Conservation (phyloP, 2,113 vertebrate species). For the Vimba vimba region DNA sequence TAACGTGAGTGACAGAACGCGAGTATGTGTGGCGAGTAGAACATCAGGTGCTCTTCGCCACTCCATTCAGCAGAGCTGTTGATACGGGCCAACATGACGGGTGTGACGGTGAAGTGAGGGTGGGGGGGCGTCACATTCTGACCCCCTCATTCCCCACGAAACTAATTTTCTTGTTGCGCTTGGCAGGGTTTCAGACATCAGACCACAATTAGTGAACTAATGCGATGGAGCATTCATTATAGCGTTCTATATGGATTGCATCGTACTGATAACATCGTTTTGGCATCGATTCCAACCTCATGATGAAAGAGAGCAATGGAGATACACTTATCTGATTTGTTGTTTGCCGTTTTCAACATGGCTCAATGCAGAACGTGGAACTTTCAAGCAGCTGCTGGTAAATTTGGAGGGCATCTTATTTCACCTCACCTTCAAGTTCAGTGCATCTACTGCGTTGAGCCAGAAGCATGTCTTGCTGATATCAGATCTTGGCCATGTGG, state of each 20-base stretch:
- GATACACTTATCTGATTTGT: slow-evolving; percentile 31
- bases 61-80: slow-evolving; percentile 32
- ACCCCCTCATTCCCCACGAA: slow-evolving; percentile 13
- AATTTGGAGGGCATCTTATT: slow-evolving; percentile 39
- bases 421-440: slow-evolving; percentile 15
- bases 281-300: slow-evolving; percentile 11
- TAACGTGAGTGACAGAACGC: slow-evolving; percentile 49
- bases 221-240: slow-evolving; percentile 19
- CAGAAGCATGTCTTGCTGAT: slow-evolving; percentile 1
- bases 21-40: slow-evolving; percentile 38
- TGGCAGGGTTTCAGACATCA: neutral
- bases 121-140: slow-evolving; percentile 3
- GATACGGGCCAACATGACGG: slow-evolving; percentile 49
- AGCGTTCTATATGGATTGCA: slow-evolving; percentile 2
- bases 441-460: neutral
- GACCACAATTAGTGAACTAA: slow-evolving; percentile 26
- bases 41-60: slow-evolving; percentile 35
- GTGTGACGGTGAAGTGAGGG: slow-evolving; percentile 35
- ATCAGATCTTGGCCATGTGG: slow-evolving; percentile 44
- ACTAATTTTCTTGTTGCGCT: slow-evolving; percentile 28
- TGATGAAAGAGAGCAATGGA: slow-evolving; percentile 29
- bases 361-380: slow-evolving; percentile 13
- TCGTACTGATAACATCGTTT: neutral
- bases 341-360: slow-evolving; percentile 26
- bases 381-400: slow-evolving; percentile 34